Base-by-base conservation (phyloP, 2,797 vertebrate genomes). In the Staurois parvus region DNA sequence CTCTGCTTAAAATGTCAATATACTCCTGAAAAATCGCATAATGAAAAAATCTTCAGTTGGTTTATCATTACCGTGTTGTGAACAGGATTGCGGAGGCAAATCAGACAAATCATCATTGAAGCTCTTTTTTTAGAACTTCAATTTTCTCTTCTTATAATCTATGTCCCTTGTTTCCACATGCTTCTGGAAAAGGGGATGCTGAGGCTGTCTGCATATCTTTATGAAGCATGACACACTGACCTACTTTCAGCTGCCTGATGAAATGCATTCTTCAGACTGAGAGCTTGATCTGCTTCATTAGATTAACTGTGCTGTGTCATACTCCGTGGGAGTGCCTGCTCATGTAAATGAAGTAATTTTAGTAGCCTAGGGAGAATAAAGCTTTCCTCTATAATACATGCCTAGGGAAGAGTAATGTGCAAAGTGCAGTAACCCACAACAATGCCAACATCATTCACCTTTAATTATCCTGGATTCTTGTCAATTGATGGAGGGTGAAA, bases 171-270 rank as follows among this genome's bases (percentile, higher is more conserved):
- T 70, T 80, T n/a, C 56, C 45, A 69, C 62, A 76, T 75, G 72
- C 78, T 78, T 70, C 32, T 81, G 69, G 79, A 76, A 81, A 45
- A 37, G 45, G 13, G 34, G 29, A 80, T 72, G 64, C 45, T 67
- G 70, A 29, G 29, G 56, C 40, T 89, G 88, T 87, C 79, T 79
- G 17, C 0, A 9, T 85, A 81, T 67, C 79, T 89, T 74, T 84
- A 87, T 81, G 76, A 87, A 87, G 73, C 77, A 40, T 62, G 79
- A 91, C 90, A 92, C 0, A 91, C 89, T 91, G 87, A 90, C 89
- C 91, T 88, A 91, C 87, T 91, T 93, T 81, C 73, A 30, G 59
- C 24, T 45, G 30, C 83, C 0, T 37, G 72, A 11, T 4, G 3
- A 68, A 79, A 68, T 64, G 75, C 79, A 56, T 84, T 24, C 42